Evolutionary conservation across 2,888 invertebrate genomes (phyloP), one percentile per base, ranked within the genome.

Genomic region (Eustalomyia histrio): DNA sequence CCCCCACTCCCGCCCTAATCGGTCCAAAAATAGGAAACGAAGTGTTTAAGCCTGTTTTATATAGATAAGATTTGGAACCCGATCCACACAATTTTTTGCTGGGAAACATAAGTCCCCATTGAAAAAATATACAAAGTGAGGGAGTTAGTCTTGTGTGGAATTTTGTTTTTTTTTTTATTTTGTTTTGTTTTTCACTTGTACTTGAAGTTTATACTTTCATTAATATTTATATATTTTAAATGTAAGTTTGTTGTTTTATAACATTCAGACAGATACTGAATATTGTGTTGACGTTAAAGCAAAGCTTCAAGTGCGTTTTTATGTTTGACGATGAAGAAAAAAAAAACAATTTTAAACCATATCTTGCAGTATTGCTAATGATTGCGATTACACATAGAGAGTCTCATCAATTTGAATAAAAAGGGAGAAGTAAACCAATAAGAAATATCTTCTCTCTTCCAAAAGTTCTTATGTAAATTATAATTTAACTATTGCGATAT

Each of bases 121-220:
- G 14, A 14, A 14, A 47, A n/a, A n/a, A 47, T 29, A 29, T 29
- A 47, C 16, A 52, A 79, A 18, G 74, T 52, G 79, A 69, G 79
- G 79, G 79, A 79, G 79, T 79, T 69, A 79, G 68, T 79, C 67
- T 68, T 50, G 68, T 73, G 63, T 79, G 63, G 79, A 74, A 68
- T 57, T 79, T 73, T 39, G 6, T 47, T 39, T 29, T 24, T n/a
- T 63, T 43, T 21, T n/a, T n/a, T n/a, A n/a, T n/a, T n/a, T 50
- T 1, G n/a, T 35, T 61, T 43, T 21, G 14, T 12, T 14, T 61
- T 63, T 39, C 69, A 69, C 69, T 74, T 64, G 65, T 74, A 14
- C n/a, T 24, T 8, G 8, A 24, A n/a, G 43, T 47, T 47, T n/a
- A 47, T 47, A 47, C 16, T 64, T 50, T 50, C 29, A 64, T 52